These are phyloP conservation scores for Periophthalmus modestus DNA, from an alignment of 2,113 vertebrate genomes.

Conservation along the genomic window DNA sequence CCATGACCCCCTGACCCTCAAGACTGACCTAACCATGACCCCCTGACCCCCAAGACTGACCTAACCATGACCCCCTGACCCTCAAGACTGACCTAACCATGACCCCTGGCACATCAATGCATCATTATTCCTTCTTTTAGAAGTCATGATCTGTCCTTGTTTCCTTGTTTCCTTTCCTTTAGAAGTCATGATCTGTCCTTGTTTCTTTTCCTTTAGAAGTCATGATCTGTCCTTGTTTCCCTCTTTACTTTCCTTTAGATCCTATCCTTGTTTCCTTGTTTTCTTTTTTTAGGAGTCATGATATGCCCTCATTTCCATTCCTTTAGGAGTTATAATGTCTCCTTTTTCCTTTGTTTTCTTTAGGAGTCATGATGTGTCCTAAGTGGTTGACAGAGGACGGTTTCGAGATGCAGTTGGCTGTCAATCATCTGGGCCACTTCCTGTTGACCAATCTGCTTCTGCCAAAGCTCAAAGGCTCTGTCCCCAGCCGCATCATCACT, in stretches of 20 bases:
- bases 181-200: slow-evolving; percentile 1
- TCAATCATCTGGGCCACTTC: slow-evolving; percentile 81
- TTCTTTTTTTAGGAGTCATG: slow-evolving; percentile 71
- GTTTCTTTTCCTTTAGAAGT: neutral
- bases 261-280: neutral
- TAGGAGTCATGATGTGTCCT: slow-evolving; percentile 66
- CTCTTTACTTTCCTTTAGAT: no score
- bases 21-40: no score
- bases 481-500: slow-evolving; percentile 73
- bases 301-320: slow-evolving; percentile 21
- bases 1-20: no score
- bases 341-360: neutral
- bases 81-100: no score
- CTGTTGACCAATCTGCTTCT: slow-evolving; percentile 76
- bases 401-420: slow-evolving; percentile 77
- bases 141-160: neutral
- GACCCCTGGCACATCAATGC: no score
- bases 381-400: slow-evolving; percentile 75
- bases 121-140: no score
- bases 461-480: slow-evolving; percentile 67
- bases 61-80: no score
- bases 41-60: no score
- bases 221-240: slow-evolving; percentile 2
- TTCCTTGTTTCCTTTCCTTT: neutral
- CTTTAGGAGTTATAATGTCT: slow-evolving; percentile 1